phyloP scores from a whole-genome alignment of 2,888 invertebrate genomes.

The Automeris io region DNA sequence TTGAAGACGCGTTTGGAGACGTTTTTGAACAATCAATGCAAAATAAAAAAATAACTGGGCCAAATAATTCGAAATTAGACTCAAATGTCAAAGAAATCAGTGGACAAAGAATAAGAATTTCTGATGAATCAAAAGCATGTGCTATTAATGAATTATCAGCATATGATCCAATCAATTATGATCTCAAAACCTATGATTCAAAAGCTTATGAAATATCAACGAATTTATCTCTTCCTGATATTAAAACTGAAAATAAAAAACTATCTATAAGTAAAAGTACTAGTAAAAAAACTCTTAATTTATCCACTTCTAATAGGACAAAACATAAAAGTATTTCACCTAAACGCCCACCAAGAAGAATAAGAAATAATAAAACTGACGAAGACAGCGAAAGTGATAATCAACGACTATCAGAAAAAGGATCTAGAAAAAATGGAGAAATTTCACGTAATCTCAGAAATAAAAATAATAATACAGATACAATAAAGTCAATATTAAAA shows the following conservation, averaged over 20 bases:
- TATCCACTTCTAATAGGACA: constrained; percentile 47
- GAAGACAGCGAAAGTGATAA: constrained; percentile 73
- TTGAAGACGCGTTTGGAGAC: constrained; percentile 70
- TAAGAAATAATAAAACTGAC: constrained; percentile 63
- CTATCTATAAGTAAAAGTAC: constrained; percentile 49
- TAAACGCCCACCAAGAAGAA: constrained; percentile 78
- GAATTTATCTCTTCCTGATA: constrained; percentile 59
- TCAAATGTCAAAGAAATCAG: constrained; percentile 79
- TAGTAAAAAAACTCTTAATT: constrained; percentile 48
- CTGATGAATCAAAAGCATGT: constrained; percentile 69
- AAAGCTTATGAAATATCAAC: constrained; percentile 51
- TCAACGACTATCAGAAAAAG: constrained; percentile 53
- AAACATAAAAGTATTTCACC: constrained; percentile 76
- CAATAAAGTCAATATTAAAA: constrained; percentile 78
- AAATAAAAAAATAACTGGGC: constrained; percentile 40
- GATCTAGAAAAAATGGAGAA: constrained; percentile 42
- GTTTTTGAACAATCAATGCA: constrained; percentile 57
- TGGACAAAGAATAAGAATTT: constrained; percentile 81
- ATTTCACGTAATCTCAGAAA: constrained; percentile 41
- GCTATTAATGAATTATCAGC: constrained; percentile 53
- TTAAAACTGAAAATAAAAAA: constrained; percentile 62
- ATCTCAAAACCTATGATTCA: constrained; percentile 61
- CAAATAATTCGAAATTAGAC: constrained; percentile 58
- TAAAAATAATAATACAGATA: constrained; percentile 52
- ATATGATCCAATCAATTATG: constrained; percentile 69